Conservation (phyloP, 2,888 invertebrate species). For the Hirudinaria manillensis region DNA sequence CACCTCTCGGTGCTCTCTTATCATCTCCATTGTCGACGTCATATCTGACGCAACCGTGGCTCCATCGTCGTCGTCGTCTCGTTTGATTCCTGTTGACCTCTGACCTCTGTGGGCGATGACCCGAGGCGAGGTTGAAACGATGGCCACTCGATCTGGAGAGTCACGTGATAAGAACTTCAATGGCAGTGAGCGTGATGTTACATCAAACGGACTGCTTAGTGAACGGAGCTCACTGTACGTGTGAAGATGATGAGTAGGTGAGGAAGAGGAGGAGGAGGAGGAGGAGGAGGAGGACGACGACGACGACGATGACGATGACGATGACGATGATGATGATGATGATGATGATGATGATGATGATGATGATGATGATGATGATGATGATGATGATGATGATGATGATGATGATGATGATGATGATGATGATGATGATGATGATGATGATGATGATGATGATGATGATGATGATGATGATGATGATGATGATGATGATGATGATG, state of each 20-base stretch:
- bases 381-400: conserved; percentile 28
- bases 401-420: conserved; percentile 28
- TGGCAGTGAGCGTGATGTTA: conserved; percentile 7
- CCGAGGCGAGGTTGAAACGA: conserved; percentile 15
- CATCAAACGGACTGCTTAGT: not conserved
- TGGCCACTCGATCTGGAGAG: conserved; percentile 11
- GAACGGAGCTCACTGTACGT: not conserved
- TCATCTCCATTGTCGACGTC: conserved; percentile 5
- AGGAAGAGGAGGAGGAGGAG: conserved; percentile 21
- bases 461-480: conserved; percentile 29
- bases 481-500: conserved; percentile 30
- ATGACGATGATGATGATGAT: conserved; percentile 22
- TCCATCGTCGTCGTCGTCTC: not conserved
- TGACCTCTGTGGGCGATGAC: conserved; percentile 14
- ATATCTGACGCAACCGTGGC: not conserved
- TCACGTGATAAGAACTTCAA: conserved; percentile 25
- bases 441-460: conserved; percentile 23
- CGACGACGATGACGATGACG: conserved; percentile 22
- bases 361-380: conserved; percentile 22
- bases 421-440: conserved; percentile 26
- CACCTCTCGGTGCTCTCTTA: not conserved
- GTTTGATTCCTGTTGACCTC: conserved; percentile 23
- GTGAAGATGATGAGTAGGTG: conserved; percentile 27
- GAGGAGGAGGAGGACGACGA: conserved; percentile 26
- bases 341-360: conserved; percentile 22